Conservation (phyloP, 1,140 invertebrate genomes). For the Drosophila pectinifera region DNA sequence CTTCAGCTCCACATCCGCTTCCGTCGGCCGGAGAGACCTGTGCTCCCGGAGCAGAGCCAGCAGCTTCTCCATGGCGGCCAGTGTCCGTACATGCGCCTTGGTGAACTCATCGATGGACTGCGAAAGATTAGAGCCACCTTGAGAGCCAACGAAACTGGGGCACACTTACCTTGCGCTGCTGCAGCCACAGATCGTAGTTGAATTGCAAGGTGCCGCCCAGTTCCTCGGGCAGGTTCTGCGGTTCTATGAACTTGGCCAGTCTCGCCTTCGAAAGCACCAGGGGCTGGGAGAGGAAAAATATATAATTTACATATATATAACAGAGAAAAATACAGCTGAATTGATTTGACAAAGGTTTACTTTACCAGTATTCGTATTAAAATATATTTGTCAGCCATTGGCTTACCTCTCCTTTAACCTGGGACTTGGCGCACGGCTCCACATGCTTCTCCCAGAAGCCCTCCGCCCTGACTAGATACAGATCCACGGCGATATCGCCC, state of each 20-base stretch:
- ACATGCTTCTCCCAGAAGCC: constrained; percentile 92
- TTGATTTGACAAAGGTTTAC: too few species aligned
- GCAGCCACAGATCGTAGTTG: constrained; percentile 93
- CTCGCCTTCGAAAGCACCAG: constrained; percentile 88
- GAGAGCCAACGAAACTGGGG: not conserved
- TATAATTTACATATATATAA: too few species aligned
- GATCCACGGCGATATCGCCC: constrained; percentile 85
- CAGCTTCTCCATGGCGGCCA: constrained; percentile 87
- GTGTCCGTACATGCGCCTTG: constrained; percentile 85
- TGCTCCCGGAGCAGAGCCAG: constrained; percentile 85
- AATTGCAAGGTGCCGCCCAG: constrained; percentile 91
- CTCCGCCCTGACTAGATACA: constrained; percentile 89
- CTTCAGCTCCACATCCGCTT: constrained; percentile 86
- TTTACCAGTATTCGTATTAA: too few species aligned
- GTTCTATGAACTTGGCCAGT: constrained; percentile 90
- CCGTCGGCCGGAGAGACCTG: constrained; percentile 84
- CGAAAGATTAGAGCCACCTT: not conserved
- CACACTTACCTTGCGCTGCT: constrained; percentile 91
- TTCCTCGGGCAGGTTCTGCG: constrained; percentile 91
- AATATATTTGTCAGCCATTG: not conserved
- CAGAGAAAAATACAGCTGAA: too few species aligned
- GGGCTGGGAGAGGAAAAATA: constrained; percentile 85
- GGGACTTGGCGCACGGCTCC: constrained; percentile 89
- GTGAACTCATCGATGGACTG: constrained; percentile 88
- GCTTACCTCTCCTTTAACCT: constrained; percentile 88